Evolutionary conservation across 2,113 vertebrate genomes (phyloP), one percentile per base, ranked within the genome.

Genomic region (Agelaius phoeniceus): DNA sequence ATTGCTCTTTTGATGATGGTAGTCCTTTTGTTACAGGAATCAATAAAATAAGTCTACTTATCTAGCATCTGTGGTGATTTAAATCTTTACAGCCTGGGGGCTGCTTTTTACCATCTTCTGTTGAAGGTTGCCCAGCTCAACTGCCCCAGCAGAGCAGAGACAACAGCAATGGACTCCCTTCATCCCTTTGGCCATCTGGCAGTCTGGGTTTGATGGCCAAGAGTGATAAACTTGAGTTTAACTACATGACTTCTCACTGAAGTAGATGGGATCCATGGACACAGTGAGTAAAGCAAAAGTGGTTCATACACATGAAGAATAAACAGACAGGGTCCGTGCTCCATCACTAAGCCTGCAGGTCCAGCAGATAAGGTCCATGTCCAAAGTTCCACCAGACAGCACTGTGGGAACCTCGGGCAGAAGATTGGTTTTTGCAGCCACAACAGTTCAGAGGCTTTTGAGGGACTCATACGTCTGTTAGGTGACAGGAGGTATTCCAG

Each of bases 161-260:
- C 5, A 41, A 44, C 0, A 55, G 9, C 30, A 2, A 2, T 12
- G 33, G 58, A 16, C 18, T 65, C 10, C 6, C 10, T 27, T 75
- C 27, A 46, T 9, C 22, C 3, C 18, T 76, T 26, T 35, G 49
- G 26, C 55, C 1, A 0, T 37, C 1, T 1, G 13, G n/a, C 9
- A 62, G 15, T 58, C n/a, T 84, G 48, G 4, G 6, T 46, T 67
- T 71, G 39, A 63, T 16, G 73, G 35, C 12, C 22, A 4, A 15
- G 49, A 26, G 41, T 21, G 17, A 71, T 23, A 71, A 84, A 2
- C 23, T 77, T 27, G 46, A 78, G 28, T 26, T 75, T 33, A 63
- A 12, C 37, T 62, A 9, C 13, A 28, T 13, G 26, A 49, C 16
- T 54, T 81, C 27, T 84, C 41, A 22, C 15, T 71, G 48, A 81